A percentile compares a stretch with the other conserved stretches of the same genome.
Conservation (phyloP, 2,888 invertebrate species). For the Lasioglossum marginatum region DNA sequence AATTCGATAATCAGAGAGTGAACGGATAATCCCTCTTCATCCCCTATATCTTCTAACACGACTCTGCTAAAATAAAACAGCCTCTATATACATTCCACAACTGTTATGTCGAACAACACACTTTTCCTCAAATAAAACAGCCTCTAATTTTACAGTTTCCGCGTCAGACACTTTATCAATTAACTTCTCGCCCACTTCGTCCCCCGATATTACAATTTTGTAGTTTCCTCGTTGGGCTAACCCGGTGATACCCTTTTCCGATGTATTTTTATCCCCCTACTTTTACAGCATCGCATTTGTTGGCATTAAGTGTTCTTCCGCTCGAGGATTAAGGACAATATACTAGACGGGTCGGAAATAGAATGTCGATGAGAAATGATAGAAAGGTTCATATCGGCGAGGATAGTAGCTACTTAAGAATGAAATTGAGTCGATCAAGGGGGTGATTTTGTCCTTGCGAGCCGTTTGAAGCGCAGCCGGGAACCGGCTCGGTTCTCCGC, state of each 20-base stretch:
- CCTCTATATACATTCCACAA: background rate
- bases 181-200: background rate
- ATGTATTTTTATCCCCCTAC: background rate
- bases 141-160: background rate
- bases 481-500: conserved; percentile 19
- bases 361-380: conserved; percentile 9
- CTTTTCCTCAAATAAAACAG: background rate
- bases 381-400: background rate
- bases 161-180: background rate
- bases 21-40: background rate
- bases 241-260: background rate
- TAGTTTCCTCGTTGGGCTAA: background rate
- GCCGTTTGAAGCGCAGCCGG: conserved; percentile 16
- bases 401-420: conserved; percentile 23
- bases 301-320: background rate
- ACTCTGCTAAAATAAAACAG: background rate
- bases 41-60: background rate
- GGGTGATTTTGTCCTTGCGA: conserved; percentile 39
- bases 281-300: background rate
- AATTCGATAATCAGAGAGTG: background rate
- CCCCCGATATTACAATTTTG: background rate
- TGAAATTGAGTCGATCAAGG: conserved; percentile 5
- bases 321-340: background rate
- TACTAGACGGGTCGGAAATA: background rate
- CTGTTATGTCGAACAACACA: background rate